Conservation (phyloP, 1,140 invertebrate species). For the Trissolcus basalis region DNA sequence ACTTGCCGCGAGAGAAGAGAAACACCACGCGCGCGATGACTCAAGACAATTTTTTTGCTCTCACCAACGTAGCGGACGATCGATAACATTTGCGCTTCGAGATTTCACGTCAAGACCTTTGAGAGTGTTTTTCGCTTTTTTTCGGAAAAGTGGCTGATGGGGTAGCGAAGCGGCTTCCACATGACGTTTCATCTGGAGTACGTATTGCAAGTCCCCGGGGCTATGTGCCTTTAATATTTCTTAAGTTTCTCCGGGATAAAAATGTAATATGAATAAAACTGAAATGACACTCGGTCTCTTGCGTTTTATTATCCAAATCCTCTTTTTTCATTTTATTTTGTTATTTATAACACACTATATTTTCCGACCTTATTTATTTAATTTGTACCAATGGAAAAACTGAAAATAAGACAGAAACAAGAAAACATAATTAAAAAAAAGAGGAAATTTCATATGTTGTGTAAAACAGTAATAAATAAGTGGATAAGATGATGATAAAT, state of each 20-base stretch:
- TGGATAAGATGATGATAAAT: conserved; percentile 1
- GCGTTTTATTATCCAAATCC: too few species aligned
- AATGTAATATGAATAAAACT: conserved; percentile 22
- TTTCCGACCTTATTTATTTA: too few species aligned
- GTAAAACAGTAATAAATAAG: neutral
- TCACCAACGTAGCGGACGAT: neutral
- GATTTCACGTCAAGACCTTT: conserved; percentile 1
- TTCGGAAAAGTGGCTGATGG: neutral
- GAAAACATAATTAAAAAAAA: too few species aligned
- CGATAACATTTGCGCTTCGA: conserved; percentile 20
- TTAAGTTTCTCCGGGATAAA: conserved; percentile 28
- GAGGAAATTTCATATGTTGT: too few species aligned
- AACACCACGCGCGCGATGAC: neutral
- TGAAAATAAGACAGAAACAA: too few species aligned
- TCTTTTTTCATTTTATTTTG: too few species aligned
- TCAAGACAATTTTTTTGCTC: conserved; percentile 3
- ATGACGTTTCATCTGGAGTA: conserved; percentile 36
- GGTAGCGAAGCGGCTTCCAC: neutral
- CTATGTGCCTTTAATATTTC: conserved; percentile 27
- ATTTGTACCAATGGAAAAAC: too few species aligned
- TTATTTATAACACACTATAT: too few species aligned
- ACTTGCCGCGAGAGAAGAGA: neutral
- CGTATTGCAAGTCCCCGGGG: conserved; percentile 34
- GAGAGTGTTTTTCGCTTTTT: conserved; percentile 4
- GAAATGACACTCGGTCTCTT: too few species aligned